Conservation (phyloP, 1,140 invertebrate species). For the Brevipalpus yothersi region DNA sequence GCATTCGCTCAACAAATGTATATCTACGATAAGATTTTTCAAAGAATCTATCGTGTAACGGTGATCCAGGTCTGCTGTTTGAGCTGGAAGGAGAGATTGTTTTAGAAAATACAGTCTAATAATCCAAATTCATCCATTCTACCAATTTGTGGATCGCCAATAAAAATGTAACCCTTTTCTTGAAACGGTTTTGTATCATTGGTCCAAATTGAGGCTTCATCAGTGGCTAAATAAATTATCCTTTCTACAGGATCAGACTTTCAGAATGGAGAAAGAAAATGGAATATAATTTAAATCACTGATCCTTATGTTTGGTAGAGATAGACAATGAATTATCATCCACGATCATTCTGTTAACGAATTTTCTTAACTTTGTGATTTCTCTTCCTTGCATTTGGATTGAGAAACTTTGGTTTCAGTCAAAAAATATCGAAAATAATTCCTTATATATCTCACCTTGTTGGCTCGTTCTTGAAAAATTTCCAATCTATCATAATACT, state of each 20-base stretch:
- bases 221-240: conserved; percentile 30
- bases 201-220: conserved; percentile 25
- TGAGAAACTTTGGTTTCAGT: too few species aligned
- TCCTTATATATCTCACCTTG: too few species aligned
- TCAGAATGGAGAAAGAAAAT: too few species aligned
- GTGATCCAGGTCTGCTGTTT: conserved; percentile 59
- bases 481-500: conserved; percentile 28
- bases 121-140: conserved; percentile 2
- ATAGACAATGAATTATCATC: too few species aligned
- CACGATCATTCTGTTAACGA: too few species aligned
- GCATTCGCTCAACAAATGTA: conserved; percentile 57
- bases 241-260: conserved; percentile 13
- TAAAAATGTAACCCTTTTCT: conserved; percentile 37
- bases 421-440: too few species aligned
- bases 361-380: too few species aligned
- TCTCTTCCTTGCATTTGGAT: too few species aligned
- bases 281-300: too few species aligned
- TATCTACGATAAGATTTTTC: conserved; percentile 68
- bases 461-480: conserved; percentile 9
- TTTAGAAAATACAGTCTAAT: neutral
- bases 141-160: conserved; percentile 51
- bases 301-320: too few species aligned
- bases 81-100: conserved; percentile 33
- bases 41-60: conserved; percentile 68
- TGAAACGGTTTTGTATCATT: conserved; percentile 25